Evolutionary conservation across 2,888 invertebrate species (phyloP), one percentile per base, ranked within the genome.

Genomic region (Chaetoderma sp.): DNA sequence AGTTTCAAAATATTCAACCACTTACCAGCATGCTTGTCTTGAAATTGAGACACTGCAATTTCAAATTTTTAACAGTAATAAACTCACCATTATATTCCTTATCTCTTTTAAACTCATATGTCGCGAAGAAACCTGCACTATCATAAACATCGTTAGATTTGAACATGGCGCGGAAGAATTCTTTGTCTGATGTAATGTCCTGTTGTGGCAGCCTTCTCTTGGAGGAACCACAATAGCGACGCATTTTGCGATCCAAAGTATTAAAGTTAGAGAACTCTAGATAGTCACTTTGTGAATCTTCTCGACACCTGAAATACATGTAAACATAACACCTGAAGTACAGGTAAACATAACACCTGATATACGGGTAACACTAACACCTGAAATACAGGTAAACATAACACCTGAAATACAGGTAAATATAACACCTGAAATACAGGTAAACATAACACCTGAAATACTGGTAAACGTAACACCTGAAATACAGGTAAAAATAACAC

Each of bases 231-330:
- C 98, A 98, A 85, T 94, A 93, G 80, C 94, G 90, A 54, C 92
- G 91, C 87, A 93, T 94, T 86, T 95, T 95, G 81, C 94, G 90
- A 88, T 98, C 98, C 90, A 74, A 65, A 18, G 74, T 74, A 39
- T 94, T 91, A 85, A 93, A 95, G 89, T 98, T 98, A 52, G 96
- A 96, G 88, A 98, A 96, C 86, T 97, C 95, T 59, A 98, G 94
- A 87, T 93, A 97, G 87, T 98, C 98, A 82, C 96, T 97, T 47
- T 95, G 94, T 1, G 96, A 93, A 52, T 91, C 90, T 64, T 93
- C 93, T 80, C 94, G 94, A 85, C 98, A 98, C 73, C 97, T 98
- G 89, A 30, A 87, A 68, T n/a, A 47, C 25, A 52, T 65, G 42
- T 27, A 21, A 49, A 4, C 16, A 4, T 21, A 4, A 58, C 13